Percentiles rank a stretch among this genome's conserved stretches.
These are phyloP conservation scores for Hermetia illucens DNA, from an alignment of 1,140 invertebrate species.

Conservation along the genomic window DNA sequence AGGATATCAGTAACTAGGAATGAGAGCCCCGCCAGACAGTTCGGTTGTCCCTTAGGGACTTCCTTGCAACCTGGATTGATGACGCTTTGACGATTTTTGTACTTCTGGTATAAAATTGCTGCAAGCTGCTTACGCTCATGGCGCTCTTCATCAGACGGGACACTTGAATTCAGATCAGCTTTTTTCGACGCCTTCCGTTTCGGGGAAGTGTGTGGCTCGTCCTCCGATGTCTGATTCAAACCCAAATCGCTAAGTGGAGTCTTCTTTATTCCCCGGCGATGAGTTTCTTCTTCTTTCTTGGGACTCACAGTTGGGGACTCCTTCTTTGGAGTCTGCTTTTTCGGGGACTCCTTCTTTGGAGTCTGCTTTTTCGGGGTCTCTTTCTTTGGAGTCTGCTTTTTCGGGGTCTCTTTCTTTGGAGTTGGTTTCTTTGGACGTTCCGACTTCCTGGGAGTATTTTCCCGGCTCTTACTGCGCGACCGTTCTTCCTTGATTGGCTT, in stretches of 20 bases:
- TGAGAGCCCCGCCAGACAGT: slow-evolving; percentile 59
- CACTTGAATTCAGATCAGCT: slow-evolving; percentile 12
- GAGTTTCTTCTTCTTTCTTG: background rate
- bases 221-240: background rate
- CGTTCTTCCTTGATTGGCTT: background rate
- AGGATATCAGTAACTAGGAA: slow-evolving; percentile 81
- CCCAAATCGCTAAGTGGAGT: background rate
- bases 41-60: slow-evolving; percentile 60
- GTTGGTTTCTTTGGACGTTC: background rate
- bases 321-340: too few relatives aligned
- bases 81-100: slow-evolving; percentile 58
- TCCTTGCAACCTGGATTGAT: slow-evolving; percentile 66
- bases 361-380: too few relatives aligned
- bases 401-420: background rate
- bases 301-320: background rate
- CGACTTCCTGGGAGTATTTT: background rate
- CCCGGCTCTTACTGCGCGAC: background rate
- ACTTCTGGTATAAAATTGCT: slow-evolving; percentile 50
- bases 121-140: slow-evolving; percentile 47
- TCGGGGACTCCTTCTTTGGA: too few relatives aligned
- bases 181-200: background rate
- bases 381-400: too few relatives aligned
- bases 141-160: slow-evolving; percentile 42
- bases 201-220: background rate
- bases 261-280: background rate